Conservation (phyloP, 2,888 invertebrate genomes). For the Eupithecia abbreviata region DNA sequence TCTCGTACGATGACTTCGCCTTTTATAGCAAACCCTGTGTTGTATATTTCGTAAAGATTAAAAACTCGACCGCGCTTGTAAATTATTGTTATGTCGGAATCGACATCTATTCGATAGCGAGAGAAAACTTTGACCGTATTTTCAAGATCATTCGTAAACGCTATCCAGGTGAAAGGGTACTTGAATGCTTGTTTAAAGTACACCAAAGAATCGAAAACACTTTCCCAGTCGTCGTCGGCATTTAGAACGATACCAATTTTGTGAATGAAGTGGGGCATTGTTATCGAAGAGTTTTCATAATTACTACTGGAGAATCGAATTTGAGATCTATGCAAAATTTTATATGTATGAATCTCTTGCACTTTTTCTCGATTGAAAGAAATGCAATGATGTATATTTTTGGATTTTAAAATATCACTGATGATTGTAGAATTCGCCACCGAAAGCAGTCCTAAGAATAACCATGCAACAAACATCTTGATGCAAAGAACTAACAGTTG, state of each 20-base stretch:
- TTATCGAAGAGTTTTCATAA: conserved; percentile 29
- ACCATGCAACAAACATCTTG: conserved; percentile 29
- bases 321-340: conserved; percentile 52
- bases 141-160: conserved; percentile 57
- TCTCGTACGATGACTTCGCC: conserved; percentile 75
- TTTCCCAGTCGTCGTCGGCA: conserved; percentile 62
- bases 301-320: conserved; percentile 48
- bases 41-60: conserved; percentile 78
- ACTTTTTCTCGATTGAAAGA: conserved; percentile 46
- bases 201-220: conserved; percentile 45
- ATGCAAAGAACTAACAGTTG: background rate
- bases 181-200: conserved; percentile 47
- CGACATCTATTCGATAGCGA: conserved; percentile 67
- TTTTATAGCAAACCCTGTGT: conserved; percentile 75
- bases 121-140: conserved; percentile 58
- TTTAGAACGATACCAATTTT: conserved; percentile 65
- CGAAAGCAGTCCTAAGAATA: conserved; percentile 33
- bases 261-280: conserved; percentile 41
- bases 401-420: conserved; percentile 63
- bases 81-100: conserved; percentile 75
- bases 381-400: conserved; percentile 59
- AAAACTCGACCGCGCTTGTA: conserved; percentile 48
- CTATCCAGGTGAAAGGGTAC: conserved; percentile 68
- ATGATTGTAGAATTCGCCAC: conserved; percentile 38
- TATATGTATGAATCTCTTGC: conserved; percentile 50